Conservation (phyloP, 2,113 vertebrate species). For the Leptobrachium ailaonicum region DNA sequence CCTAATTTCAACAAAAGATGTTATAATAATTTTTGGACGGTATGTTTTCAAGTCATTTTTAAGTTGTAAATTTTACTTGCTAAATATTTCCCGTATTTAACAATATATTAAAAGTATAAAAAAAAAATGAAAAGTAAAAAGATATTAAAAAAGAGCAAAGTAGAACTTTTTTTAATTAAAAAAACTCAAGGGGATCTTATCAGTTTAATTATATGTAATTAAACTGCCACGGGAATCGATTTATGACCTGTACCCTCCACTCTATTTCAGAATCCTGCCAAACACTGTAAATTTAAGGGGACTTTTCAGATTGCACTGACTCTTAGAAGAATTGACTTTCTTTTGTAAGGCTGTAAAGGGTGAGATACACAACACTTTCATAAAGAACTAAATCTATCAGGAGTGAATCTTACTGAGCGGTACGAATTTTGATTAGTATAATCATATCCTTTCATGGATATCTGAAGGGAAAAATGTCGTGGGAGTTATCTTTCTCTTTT, state of each 20-base stretch:
- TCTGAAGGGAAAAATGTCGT: slow-evolving; percentile 53
- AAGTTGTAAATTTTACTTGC: no score
- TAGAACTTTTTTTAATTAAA: background rate
- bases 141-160: no score
- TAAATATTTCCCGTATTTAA: no score
- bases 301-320: background rate
- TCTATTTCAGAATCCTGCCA: background rate
- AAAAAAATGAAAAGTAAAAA: no score
- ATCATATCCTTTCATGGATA: slow-evolving; percentile 46
- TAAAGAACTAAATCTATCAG: slow-evolving; percentile 46
- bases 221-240: background rate
- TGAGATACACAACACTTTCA: background rate
- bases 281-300: background rate
- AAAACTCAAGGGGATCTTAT: background rate
- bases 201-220: background rate
- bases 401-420: slow-evolving; percentile 39
- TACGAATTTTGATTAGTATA: slow-evolving; percentile 18
- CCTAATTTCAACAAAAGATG: background rate
- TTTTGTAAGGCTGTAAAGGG: background rate
- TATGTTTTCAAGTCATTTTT: no score
- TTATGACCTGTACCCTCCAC: background rate
- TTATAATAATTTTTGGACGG: background rate
- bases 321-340: background rate
- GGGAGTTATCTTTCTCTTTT: slow-evolving; percentile 53
- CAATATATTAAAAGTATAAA: no score